Conservation (phyloP, 2,797 vertebrate species). For the Urocyon cinereoargenteus region DNA sequence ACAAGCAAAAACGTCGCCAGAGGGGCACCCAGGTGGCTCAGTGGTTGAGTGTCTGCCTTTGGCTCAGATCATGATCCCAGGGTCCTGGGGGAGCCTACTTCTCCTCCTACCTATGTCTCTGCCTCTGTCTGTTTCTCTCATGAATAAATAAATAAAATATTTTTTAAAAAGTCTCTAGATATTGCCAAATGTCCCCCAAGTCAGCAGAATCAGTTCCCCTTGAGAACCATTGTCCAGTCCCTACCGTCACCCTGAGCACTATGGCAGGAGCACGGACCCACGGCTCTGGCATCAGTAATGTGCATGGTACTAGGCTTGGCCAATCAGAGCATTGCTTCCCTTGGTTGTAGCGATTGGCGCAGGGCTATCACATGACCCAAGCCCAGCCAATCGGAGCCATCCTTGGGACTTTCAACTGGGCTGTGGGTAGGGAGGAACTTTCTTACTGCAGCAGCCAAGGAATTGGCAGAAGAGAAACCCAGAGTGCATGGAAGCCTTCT, state of each 20-base stretch:
- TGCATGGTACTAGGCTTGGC: too few relatives aligned
- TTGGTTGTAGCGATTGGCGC: neutral
- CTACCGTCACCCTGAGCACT: fast-evolving
- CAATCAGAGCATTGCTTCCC: neutral
- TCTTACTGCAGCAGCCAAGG: neutral
- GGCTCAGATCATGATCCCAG: too few relatives aligned
- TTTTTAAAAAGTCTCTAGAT: neutral
- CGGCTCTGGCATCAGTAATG: neutral
- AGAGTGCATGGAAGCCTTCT: neutral
- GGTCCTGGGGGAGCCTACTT: too few relatives aligned
- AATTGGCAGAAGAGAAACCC: neutral
- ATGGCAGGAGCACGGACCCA: neutral
- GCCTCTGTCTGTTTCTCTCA: too few relatives aligned
- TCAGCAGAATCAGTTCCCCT: neutral
- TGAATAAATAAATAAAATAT: too few relatives aligned
- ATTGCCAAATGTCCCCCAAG: neutral
- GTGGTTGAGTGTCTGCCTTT: too few relatives aligned
- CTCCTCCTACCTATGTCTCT: too few relatives aligned
- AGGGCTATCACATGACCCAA: neutral
- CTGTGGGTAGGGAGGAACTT: neutral
- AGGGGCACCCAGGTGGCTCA: too few relatives aligned
- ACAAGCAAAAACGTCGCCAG: neutral
- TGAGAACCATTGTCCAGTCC: neutral
- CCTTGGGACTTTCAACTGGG: neutral
- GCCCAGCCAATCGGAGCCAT: neutral